These are phyloP conservation scores for Trigoniulus corallinus DNA, from an alignment of 1,140 invertebrate species.

Conservation along the genomic window DNA sequence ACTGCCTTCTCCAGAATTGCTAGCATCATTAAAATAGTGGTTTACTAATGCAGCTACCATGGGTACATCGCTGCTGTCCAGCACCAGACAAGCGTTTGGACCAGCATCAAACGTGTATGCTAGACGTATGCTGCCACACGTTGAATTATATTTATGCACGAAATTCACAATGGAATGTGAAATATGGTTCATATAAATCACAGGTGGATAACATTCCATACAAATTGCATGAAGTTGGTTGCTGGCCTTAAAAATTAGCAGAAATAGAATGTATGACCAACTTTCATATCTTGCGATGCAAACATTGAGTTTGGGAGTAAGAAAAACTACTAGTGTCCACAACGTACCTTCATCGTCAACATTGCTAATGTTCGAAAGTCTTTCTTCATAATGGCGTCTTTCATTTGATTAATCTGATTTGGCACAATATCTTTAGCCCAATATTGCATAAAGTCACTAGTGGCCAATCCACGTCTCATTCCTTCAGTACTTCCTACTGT, in stretches of 20 bases:
- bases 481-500: conserved; percentile 72
- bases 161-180: conserved; percentile 63
- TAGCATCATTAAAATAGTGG: conserved; percentile 47
- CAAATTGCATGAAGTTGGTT: conserved; percentile 95
- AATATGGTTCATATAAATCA: conserved; percentile 75
- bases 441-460: conserved; percentile 64
- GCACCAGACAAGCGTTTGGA: conserved; percentile 83
- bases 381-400: conserved; percentile 52
- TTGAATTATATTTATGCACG: conserved; percentile 64
- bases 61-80: conserved; percentile 56
- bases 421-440: conserved; percentile 56
- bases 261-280: background rate
- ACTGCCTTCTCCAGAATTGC: conserved; percentile 18
- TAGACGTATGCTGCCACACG: conserved; percentile 39
- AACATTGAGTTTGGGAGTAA: background rate
- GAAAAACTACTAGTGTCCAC: background rate
- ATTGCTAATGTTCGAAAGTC: conserved; percentile 80
- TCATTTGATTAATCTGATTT: conserved; percentile 45
- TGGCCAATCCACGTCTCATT: conserved; percentile 70
- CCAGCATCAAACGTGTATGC: conserved; percentile 97
- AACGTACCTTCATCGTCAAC: conserved; percentile 66
- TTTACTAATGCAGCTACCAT: conserved; percentile 45
- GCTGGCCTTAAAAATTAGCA: conserved; percentile 20
- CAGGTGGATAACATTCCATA: conserved; percentile 86
- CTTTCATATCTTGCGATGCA: background rate